A percentile compares a stretch with the other conserved stretches of the same genome.
Evolutionary conservation across 2,113 vertebrate genomes (phyloP).

Genomic region (Percina caprodes): DNA sequence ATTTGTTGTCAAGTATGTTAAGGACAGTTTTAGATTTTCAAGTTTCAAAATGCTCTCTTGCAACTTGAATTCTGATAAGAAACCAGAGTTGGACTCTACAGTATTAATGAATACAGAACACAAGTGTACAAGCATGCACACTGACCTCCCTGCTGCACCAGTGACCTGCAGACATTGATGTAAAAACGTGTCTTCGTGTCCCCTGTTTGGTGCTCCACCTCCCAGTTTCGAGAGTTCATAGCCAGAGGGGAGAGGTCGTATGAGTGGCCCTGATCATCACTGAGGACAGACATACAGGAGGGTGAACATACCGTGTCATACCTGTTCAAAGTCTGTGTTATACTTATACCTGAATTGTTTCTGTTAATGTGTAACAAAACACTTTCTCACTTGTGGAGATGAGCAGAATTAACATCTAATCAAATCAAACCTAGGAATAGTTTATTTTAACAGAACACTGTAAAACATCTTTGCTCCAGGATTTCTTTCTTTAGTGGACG

Average conservation of each 20-base stretch:
- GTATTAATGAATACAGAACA: neutral
- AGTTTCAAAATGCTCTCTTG: neutral
- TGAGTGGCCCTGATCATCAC: slow-evolving; percentile 87
- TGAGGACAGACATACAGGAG: slow-evolving; percentile 61
- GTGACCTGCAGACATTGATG: slow-evolving; percentile 94
- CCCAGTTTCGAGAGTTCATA: slow-evolving; percentile 89
- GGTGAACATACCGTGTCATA: no score
- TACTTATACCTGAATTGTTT: neutral
- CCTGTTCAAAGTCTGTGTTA: neutral
- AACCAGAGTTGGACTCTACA: neutral
- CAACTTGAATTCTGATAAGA: neutral
- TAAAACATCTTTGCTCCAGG: neutral
- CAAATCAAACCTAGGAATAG: neutral
- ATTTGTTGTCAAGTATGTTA: neutral
- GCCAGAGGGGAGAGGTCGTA: slow-evolving; percentile 93
- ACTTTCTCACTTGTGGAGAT: no score
- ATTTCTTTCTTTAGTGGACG: neutral
- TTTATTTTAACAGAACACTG: neutral
- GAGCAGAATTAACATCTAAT: neutral
- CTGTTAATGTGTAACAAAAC: no score
- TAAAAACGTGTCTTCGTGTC: slow-evolving; percentile 82
- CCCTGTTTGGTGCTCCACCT: slow-evolving; percentile 76
- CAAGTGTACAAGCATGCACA: neutral
- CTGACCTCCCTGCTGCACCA: slow-evolving; percentile 87
- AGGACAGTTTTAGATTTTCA: neutral